Percentiles rank a stretch among this genome's conserved stretches.
phyloP scores from a whole-genome alignment of 1,140 invertebrate genomes.

The Pseudomyrmex cubaensis region DNA sequence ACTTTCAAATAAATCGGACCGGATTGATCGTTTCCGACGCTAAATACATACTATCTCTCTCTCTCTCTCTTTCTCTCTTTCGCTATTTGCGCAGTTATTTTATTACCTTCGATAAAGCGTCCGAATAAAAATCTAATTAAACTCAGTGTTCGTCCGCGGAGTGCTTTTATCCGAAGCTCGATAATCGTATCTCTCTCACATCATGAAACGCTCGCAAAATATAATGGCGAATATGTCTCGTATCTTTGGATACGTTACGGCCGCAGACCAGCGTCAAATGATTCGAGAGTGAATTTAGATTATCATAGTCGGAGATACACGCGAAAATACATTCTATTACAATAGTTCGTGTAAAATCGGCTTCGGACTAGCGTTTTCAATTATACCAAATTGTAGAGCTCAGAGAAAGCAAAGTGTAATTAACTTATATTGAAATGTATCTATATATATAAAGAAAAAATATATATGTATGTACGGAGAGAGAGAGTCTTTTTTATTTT shows the following conservation, averaged over 20 bases:
- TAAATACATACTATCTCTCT: not conserved
- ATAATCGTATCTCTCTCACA: conserved; percentile 49
- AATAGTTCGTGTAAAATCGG: not conserved
- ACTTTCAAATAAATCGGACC: conserved; percentile 15
- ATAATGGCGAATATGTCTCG: conserved; percentile 27
- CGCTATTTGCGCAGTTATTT: conserved; percentile 29
- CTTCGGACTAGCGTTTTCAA: conserved; percentile 1
- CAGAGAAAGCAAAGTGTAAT: not conserved
- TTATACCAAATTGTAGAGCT: conserved; percentile 1
- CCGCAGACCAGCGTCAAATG: conserved; percentile 19
- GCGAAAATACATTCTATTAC: not conserved
- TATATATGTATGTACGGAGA: too few species aligned
- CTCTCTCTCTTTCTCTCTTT: too few species aligned
- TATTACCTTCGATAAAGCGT: conserved; percentile 52
- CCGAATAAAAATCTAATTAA: conserved; percentile 61
- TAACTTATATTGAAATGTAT: conserved; percentile 19
- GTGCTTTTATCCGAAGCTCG: conserved; percentile 43
- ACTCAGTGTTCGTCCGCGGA: conserved; percentile 20
- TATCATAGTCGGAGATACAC: not conserved
- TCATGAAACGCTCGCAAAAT: conserved; percentile 29
- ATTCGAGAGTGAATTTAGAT: conserved; percentile 10
- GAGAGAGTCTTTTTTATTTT: too few species aligned
- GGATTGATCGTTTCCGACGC: conserved; percentile 14
- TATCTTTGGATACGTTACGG: conserved; percentile 1
- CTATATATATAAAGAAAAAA: too few species aligned